phyloP scores from a whole-genome alignment of 1,140 invertebrate genomes.

The Carposina sasakii region DNA sequence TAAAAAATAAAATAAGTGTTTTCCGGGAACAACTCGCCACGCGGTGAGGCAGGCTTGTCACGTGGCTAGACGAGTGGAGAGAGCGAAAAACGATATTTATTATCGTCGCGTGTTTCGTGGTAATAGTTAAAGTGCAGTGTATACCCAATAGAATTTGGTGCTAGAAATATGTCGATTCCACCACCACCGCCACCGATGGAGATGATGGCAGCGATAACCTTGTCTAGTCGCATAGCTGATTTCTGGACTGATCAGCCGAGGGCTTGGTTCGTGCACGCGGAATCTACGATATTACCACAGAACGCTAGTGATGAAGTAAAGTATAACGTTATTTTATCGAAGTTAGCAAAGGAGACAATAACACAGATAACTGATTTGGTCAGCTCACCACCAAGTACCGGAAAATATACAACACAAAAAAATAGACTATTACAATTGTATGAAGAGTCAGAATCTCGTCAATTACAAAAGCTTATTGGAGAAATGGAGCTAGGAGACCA shows the following conservation, averaged over 20 bases:
- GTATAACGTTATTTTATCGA: neutral
- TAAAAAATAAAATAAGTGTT: too few relatives aligned
- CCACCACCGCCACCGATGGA: neutral
- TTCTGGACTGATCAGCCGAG: neutral
- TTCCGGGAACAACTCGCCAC: too few relatives aligned
- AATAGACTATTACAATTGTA: neutral
- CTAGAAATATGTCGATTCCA: neutral
- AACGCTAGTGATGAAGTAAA: neutral
- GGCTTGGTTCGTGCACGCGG: neutral
- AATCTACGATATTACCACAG: neutral
- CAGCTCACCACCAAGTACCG: neutral
- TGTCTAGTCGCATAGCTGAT: neutral
- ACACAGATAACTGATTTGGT: neutral
- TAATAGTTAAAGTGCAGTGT: too few relatives aligned
- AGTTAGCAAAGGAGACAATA: neutral
- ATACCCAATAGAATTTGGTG: too few relatives aligned
- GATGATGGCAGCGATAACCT: neutral
- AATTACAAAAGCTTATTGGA: neutral
- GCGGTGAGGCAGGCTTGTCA: too few relatives aligned
- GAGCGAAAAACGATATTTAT: too few relatives aligned
- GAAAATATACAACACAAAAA: neutral
- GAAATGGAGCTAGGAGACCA: slow-evolving; percentile 1
- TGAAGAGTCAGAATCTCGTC: neutral
- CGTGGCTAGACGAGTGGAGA: too few relatives aligned
- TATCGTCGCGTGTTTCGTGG: too few relatives aligned